Percentiles rank a stretch among this genome's conserved stretches.
Evolutionary conservation across 37 sponge, comb jelly and placozoan genomes (phyloP).

Genomic region (Theonella swinhoei): DNA sequence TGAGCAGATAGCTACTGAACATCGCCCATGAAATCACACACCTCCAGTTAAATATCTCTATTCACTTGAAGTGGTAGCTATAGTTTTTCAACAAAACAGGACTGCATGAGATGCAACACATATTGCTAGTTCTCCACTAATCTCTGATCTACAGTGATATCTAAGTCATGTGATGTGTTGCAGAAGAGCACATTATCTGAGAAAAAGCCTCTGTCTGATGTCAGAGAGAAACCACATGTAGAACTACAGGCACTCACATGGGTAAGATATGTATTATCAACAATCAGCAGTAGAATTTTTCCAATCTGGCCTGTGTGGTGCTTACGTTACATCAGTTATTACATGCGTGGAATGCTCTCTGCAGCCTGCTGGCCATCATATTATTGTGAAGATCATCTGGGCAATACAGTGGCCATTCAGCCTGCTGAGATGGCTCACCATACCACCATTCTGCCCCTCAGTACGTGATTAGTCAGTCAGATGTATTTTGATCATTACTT

Average conservation of each 20-base stretch:
- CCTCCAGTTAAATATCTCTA: no score
- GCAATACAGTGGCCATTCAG: slow-evolving; percentile 84
- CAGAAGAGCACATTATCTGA: not conserved
- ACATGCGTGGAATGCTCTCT: no score
- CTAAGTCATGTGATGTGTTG: not conserved
- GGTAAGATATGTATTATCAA: no score
- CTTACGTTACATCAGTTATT: not conserved
- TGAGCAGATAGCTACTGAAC: no score
- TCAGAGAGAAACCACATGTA: not conserved
- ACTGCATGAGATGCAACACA: no score
- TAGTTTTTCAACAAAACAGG: no score
- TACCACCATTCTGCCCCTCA: slow-evolving; percentile 78
- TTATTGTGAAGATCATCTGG: slow-evolving; percentile 77
- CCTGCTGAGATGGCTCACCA: slow-evolving; percentile 82
- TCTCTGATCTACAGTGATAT: not conserved
- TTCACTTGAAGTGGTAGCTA: no score
- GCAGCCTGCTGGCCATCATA: not conserved
- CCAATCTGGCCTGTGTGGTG: not conserved
- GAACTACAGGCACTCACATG: slow-evolving; percentile 20
- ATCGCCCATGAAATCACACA: no score
- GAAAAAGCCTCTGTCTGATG: not conserved
- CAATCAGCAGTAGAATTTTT: no score
- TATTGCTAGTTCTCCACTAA: no score
- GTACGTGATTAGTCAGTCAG: not conserved
- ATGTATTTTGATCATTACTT: not conserved